Evolutionary conservation across 2,797 vertebrate species (phyloP).

Genomic region (Stomatorhinus walkeri): DNA sequence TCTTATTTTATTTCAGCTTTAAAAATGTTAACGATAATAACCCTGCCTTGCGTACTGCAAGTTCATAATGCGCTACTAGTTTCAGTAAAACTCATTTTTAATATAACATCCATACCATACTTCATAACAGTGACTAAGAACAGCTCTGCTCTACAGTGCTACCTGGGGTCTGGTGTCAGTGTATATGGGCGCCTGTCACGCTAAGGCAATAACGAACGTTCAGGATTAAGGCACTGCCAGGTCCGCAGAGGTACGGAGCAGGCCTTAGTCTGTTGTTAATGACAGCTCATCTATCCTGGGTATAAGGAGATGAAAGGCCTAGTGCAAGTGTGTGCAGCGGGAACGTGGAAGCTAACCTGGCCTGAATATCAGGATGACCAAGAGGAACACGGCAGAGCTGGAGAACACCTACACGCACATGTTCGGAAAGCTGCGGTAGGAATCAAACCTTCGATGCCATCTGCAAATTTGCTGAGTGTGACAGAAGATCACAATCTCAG

Average conservation of each 20-base stretch:
- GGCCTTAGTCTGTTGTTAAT: not conserved
- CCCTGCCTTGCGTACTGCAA: not conserved
- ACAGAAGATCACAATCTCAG: not conserved
- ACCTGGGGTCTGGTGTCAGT: not conserved
- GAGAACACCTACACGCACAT: not conserved
- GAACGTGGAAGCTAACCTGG: not conserved
- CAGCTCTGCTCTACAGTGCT: not conserved
- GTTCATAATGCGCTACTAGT: not conserved
- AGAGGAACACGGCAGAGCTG: not conserved
- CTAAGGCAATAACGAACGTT: not conserved
- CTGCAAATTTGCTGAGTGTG: not conserved
- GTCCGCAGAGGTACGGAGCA: not conserved
- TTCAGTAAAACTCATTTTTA: not conserved
- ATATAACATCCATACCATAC: not conserved
- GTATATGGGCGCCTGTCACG: not conserved
- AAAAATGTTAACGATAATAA: not conserved
- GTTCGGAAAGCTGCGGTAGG: not conserved
- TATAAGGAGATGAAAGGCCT: not conserved
- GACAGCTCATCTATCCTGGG: not conserved
- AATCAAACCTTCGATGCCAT: not conserved
- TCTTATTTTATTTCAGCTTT: not conserved
- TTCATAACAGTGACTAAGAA: not conserved
- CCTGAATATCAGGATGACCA: not conserved
- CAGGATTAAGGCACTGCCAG: not conserved
- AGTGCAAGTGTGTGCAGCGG: not conserved